These are phyloP conservation scores for Meleagris gallopavo DNA, from an alignment of 2,113 vertebrate species.

Conservation along the genomic window DNA sequence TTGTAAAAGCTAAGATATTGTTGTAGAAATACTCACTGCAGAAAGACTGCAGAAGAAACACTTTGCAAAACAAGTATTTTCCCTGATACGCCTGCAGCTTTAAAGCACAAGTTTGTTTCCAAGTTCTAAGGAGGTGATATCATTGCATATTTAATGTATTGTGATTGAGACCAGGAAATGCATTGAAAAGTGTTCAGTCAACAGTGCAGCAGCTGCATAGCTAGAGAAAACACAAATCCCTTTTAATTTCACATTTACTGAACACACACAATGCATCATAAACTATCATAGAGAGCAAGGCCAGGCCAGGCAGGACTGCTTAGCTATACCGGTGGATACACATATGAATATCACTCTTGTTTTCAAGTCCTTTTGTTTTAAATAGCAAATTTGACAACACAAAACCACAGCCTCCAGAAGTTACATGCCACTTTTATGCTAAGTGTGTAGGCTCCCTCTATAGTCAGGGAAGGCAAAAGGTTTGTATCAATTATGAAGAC, in stretches of 20 bases:
- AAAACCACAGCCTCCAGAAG: not conserved
- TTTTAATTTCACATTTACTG: constrained; percentile 46
- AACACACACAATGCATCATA: constrained; percentile 37
- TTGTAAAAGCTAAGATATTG: not conserved
- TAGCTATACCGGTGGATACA: not conserved
- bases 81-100: not conserved
- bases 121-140: not conserved
- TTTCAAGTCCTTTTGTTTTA: not conserved
- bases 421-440: not conserved
- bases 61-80: not conserved
- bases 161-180: not conserved
- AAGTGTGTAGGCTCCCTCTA: not conserved
- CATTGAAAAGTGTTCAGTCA: not conserved
- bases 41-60: not conserved
- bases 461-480: not conserved
- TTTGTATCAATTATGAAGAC: not conserved
- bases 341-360: not conserved
- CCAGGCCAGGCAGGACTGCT: not conserved
- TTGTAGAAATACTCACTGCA: not conserved
- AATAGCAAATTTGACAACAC: not conserved
- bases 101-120: not conserved
- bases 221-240: not conserved
- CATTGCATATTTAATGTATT: not conserved
- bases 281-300: not conserved
- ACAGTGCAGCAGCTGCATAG: constrained; percentile 40